Evolutionary conservation across 2,797 vertebrate genomes (phyloP), one percentile per base, ranked within the genome.

Genomic region (Acanthopagrus latus): DNA sequence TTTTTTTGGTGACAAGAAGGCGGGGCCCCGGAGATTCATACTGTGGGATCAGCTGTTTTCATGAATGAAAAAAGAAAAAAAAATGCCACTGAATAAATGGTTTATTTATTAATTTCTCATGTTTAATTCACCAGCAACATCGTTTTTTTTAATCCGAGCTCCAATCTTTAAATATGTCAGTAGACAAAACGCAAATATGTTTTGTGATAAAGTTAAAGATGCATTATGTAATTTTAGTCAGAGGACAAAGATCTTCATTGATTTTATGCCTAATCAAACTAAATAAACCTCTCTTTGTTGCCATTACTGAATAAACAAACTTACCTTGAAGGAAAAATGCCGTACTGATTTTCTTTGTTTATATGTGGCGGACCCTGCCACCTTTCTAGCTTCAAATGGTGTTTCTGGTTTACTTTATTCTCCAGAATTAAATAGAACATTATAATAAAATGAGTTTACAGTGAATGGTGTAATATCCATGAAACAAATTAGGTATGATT

Each of bases 1-100:
- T n/a, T n/a, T n/a, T 89, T 1, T 70, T n/a, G n/a, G 51, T 70
- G 51, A 13, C 0, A 33, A 64, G 43, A 17, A 43, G 82, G 76
- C 65, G 86, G 86, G 71, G n/a, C n/a, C 57, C 1, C 4, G 0
- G 3, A 13, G 11, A 18, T 16, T 47, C 38, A 8, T 41, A 54
- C 43, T n/a, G 1, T 3, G 17, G 4, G 12, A n/a, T 0, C 8
- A 29, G 20, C 3, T 68, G 2, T 48, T 76, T 76, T 67, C 41
- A 78, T 70, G 51, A 72, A 74, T 78, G 68, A 78, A 66, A 56
- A 0, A 2, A 4, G 16, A 1, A 0, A 13, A 20, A 64, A 33
- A 33, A 8, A 13, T 23, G 18, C 13, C 14, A 12, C 10, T 33
- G n/a, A 18, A 16, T 46, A 17, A 54, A 25, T 69, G 2, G 5